A percentile compares a stretch with the other conserved stretches of the same genome.
phyloP scores from a whole-genome alignment of 2,888 invertebrate species.

The Dermolepida albohirtum region DNA sequence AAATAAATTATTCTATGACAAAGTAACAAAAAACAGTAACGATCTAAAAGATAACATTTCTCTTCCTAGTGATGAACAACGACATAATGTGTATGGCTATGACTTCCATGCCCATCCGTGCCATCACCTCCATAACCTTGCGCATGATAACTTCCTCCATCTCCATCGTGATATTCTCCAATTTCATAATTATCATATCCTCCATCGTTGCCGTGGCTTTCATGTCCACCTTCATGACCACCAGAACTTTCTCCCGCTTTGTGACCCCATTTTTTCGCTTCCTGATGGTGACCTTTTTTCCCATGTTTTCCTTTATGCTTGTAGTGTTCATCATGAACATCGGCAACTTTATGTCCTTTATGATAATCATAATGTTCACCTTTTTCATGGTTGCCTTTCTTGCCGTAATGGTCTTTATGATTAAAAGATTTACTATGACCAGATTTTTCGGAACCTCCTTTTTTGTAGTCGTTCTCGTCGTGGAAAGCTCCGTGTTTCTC shows the following conservation, averaged over 20 bases:
- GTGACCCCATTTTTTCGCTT: slow-evolving; percentile 83
- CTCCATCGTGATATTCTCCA: slow-evolving; percentile 68
- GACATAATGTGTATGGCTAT: slow-evolving; percentile 35
- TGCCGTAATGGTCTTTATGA: slow-evolving; percentile 82
- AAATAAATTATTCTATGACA: slow-evolving; percentile 18
- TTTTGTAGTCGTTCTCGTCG: slow-evolving; percentile 77
- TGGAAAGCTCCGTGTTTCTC: slow-evolving; percentile 85
- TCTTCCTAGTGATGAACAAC: slow-evolving; percentile 25
- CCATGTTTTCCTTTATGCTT: slow-evolving; percentile 80
- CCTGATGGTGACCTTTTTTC: slow-evolving; percentile 84
- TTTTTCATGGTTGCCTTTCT: slow-evolving; percentile 84
- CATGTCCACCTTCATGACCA: slow-evolving; percentile 43
- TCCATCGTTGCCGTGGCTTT: slow-evolving; percentile 69
- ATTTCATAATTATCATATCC: slow-evolving; percentile 64
- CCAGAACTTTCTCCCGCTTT: slow-evolving; percentile 23
- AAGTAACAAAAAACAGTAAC: slow-evolving; percentile 1
- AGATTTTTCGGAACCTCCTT: slow-evolving; percentile 82
- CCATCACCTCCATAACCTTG: slow-evolving; percentile 41
- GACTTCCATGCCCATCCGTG: slow-evolving; percentile 33
- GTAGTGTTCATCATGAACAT: slow-evolving; percentile 82
- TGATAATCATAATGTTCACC: slow-evolving; percentile 84
- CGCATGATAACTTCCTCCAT: slow-evolving; percentile 20
- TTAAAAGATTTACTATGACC: slow-evolving; percentile 83
- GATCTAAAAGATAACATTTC: background rate
- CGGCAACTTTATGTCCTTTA: slow-evolving; percentile 82